Evolutionary conservation across 2,113 vertebrate species (phyloP).

Genomic region (Tylochromis polylepis): DNA sequence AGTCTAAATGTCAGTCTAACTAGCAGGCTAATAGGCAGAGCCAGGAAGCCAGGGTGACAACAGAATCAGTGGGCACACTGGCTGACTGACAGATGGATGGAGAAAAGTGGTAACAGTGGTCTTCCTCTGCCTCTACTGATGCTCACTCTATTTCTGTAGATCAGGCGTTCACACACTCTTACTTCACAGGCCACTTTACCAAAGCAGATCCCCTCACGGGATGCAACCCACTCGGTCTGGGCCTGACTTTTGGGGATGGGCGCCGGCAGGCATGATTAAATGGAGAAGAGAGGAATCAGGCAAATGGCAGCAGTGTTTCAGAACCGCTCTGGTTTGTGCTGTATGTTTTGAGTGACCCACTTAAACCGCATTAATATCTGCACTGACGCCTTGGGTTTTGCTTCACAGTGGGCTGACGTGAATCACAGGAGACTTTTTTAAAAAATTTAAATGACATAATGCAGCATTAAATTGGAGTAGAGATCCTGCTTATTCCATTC

Average conservation of each 20-base stretch:
- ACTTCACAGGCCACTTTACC: not conserved
- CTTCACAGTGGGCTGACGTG: not conserved
- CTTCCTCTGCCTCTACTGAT: not conserved
- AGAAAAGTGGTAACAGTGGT: not conserved
- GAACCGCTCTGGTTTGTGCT: not conserved
- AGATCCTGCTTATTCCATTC: not conserved
- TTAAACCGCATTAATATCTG: constrained; percentile 26
- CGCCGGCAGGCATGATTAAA: constrained; percentile 34
- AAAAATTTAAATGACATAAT: not conserved
- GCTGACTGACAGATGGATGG: constrained; percentile 37
- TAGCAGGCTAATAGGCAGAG: constrained; percentile 48
- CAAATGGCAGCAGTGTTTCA: not conserved
- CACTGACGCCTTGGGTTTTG: not conserved
- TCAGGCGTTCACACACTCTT: not conserved
- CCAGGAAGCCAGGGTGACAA: constrained; percentile 44
- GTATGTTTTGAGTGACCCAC: constrained; percentile 28
- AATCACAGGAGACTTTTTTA: not conserved
- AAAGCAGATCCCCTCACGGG: constrained; percentile 9
- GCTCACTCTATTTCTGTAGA: not conserved
- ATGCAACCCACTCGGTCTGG: not conserved
- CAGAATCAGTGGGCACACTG: constrained; percentile 6
- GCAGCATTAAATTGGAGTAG: not conserved
- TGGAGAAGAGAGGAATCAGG: constrained; percentile 22
- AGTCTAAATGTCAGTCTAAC: constrained; percentile 60
- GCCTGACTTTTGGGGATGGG: constrained; percentile 18